Evolutionary conservation across 2,797 vertebrate species (phyloP).

Genomic region (Mus caroli): DNA sequence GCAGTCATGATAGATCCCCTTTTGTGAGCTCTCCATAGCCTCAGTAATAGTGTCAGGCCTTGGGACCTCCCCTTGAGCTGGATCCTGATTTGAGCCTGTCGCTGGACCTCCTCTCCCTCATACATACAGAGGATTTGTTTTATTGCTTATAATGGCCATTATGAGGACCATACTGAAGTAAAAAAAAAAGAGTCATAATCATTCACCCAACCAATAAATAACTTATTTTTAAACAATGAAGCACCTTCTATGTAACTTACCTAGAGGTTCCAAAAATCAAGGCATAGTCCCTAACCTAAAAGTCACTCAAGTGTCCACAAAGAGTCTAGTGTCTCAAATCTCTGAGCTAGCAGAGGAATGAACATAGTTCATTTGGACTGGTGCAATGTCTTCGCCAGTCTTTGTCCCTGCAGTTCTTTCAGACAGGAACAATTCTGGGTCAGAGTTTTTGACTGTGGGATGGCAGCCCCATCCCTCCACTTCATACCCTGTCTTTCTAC

Average conservation of each 20-base stretch:
- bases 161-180: constrained; percentile 10
- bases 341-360: background rate
- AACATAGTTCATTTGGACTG: background rate
- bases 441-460: background rate
- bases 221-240: background rate
- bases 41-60: background rate
- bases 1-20: background rate
- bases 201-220: constrained; percentile 51
- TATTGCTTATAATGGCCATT: constrained; percentile 3
- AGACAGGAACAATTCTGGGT: background rate
- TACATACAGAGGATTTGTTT: constrained; percentile 45
- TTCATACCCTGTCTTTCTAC: background rate
- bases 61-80: background rate
- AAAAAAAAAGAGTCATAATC: background rate
- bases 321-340: background rate
- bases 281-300: background rate
- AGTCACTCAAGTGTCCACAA: constrained; percentile 23
- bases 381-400: background rate
- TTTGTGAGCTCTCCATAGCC: background rate
- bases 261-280: constrained; percentile 18
- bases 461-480: background rate
- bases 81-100: background rate
- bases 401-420: background rate
- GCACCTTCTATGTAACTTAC: background rate
- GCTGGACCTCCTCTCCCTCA: background rate